Base-by-base conservation (phyloP, 1,140 invertebrate species). In the Apis cerana region DNA sequence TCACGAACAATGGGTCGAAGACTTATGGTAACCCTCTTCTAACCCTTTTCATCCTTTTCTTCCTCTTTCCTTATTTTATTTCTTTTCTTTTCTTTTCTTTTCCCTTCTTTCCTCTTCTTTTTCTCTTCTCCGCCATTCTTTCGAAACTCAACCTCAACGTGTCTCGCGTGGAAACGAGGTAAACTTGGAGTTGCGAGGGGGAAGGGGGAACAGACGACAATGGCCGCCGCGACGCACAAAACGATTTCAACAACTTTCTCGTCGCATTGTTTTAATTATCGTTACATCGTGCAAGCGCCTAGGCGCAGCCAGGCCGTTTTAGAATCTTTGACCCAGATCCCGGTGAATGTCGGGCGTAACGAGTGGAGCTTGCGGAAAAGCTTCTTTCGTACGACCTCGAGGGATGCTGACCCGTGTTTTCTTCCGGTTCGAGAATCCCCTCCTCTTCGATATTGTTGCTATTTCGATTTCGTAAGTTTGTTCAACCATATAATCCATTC, bases 181-280 rank as follows among this genome's bases (percentile, higher is more conserved):
- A 75, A 80, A 64, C 59, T 71, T 72, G 21, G 23, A 48, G 2
- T 58, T 50, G 19, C 33, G 27, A 58, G n/a, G n/a, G 21, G 50
- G 5, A 33, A 27, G 52, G 52, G 15, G 33, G 7, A 43, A 43
- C 33, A 43, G 33, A 43, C 33, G 71, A 33, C 43, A 11, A 27
- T 52, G 33, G 58, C 21, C 59, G 43, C 23, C 21, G 70, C 64
- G 11, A 21, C 11, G 21, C 9, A 15, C 52, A 15, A 76, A 76
- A 76, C 50, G 70, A 75, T 56, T 58, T 48, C 70, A 12, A 58
- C 70, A 75, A 80, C 79, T 80, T 79, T 80, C 79, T 17, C 61
- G 61, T 65, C 52, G 70, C 70, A 80, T 80, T 80, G 79, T 80
- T 80, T 80, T 80, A 80, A 80, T 80, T 80, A 80, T 80, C 79